phyloP scores from a whole-genome alignment of 2,113 vertebrate species.

The Sinocyclocheilus rhinocerous region DNA sequence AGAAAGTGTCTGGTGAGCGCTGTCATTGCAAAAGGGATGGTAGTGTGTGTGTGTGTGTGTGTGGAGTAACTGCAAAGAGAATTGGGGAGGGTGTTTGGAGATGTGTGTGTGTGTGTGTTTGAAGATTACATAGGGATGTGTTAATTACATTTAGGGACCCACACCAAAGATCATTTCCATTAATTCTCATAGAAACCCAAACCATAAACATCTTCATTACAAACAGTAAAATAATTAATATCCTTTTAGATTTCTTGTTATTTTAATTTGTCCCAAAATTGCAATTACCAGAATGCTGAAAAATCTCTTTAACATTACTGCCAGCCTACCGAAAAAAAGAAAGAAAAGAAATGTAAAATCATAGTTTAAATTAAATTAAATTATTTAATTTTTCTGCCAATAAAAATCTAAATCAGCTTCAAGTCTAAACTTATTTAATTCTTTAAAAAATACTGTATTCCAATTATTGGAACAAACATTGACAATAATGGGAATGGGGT shows the following conservation, averaged over 20 bases:
- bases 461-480: neutral
- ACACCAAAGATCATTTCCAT: neutral
- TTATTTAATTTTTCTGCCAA: no score
- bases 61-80: neutral
- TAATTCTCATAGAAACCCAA: slow-evolving; percentile 6
- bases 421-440: neutral
- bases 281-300: no score
- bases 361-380: no score
- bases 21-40: slow-evolving; percentile 27
- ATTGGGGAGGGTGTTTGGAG: slow-evolving; percentile 2
- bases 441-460: neutral
- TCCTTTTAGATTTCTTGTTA: no score
- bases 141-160: slow-evolving; percentile 5
- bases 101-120: slow-evolving; percentile 34
- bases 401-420: no score
- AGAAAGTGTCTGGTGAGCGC: slow-evolving; percentile 48
- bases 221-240: neutral
- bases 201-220: neutral
- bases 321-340: no score
- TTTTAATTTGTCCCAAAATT: no score
- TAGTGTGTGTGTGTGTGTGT: neutral
- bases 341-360: no score
- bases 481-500: neutral
- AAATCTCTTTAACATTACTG: no score
- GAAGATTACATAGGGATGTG: slow-evolving; percentile 18